These are phyloP conservation scores for Dinomys branickii DNA, from an alignment of 2,113 vertebrate genomes.

Conservation along the genomic window DNA sequence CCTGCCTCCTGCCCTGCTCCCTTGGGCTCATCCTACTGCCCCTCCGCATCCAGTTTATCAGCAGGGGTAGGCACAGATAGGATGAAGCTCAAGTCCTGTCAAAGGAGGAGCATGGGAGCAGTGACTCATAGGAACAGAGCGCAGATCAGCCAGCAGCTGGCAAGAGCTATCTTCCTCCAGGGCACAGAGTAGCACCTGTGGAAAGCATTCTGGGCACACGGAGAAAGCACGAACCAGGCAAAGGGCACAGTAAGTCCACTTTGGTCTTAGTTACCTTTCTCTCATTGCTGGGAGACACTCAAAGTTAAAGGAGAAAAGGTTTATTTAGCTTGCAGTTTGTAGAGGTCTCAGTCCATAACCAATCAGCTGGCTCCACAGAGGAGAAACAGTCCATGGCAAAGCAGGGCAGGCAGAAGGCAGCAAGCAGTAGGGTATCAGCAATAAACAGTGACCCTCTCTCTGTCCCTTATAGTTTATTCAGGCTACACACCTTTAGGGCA, in stretches of 20 bases:
- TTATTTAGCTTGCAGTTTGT: not conserved
- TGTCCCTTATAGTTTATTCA: not conserved
- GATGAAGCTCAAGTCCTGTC: not conserved
- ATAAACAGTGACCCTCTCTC: not conserved
- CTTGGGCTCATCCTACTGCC: too few species aligned
- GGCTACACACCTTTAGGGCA: not conserved
- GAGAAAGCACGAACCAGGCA: not conserved
- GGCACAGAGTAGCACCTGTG: not conserved
- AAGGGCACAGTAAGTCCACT: not conserved
- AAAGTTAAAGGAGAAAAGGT: not conserved
- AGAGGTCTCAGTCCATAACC: not conserved
- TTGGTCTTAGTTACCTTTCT: not conserved
- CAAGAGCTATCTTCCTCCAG: not conserved
- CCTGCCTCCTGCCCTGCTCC: not conserved
- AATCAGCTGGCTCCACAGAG: not conserved
- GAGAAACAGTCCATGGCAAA: not conserved
- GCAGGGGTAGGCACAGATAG: not conserved
- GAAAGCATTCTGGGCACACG: not conserved
- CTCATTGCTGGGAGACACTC: not conserved
- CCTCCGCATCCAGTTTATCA: too few species aligned
- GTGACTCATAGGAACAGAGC: accelerated
- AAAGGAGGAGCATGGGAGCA: not conserved
- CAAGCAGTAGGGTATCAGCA: not conserved
- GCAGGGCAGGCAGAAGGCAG: not conserved
- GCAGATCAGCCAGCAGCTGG: not conserved